phyloP scores from a whole-genome alignment of 2,797 vertebrate species.

The Pempheris klunzingeri region DNA sequence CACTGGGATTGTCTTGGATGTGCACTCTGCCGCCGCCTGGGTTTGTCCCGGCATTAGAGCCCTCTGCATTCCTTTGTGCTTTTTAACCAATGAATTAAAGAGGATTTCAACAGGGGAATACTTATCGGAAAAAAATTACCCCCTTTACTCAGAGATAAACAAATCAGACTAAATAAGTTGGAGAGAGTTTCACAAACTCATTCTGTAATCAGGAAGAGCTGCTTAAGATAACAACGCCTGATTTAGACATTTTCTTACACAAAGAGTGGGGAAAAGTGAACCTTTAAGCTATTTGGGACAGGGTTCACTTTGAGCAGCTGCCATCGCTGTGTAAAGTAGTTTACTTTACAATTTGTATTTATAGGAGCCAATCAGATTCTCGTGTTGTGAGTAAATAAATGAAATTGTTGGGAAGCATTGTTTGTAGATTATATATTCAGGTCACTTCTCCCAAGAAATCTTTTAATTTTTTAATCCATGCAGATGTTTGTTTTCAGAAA shows the following conservation, averaged over 20 bases:
- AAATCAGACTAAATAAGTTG: constrained; percentile 86
- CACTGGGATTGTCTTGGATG: constrained; percentile 87
- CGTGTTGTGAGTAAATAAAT: constrained; percentile 80
- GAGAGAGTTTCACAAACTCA: constrained; percentile 84
- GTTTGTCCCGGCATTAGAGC: constrained; percentile 86
- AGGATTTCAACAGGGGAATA: constrained; percentile 84
- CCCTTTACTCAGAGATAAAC: constrained; percentile 83
- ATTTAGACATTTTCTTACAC: constrained; percentile 85
- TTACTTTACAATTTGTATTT: constrained; percentile 86
- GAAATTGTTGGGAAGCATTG: constrained; percentile 83
- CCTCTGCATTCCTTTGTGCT: constrained; percentile 85
- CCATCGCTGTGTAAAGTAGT: constrained; percentile 80
- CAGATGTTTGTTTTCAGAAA: constrained; percentile 88
- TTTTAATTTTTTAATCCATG: constrained; percentile 87
- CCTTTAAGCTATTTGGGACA: constrained; percentile 84
- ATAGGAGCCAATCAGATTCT: constrained; percentile 83
- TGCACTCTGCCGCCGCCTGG: constrained; percentile 82
- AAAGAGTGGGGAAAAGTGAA: constrained; percentile 81
- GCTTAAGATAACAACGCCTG: constrained; percentile 86
- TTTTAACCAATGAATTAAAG: constrained; percentile 87
- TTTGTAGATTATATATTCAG: constrained; percentile 90
- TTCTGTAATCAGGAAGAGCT: constrained; percentile 82
- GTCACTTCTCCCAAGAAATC: constrained; percentile 85
- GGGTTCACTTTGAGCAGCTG: constrained; percentile 75
- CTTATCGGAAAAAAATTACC: constrained; percentile 77